Conservation (phyloP, 2,797 vertebrate genomes). For the Platalea minor region DNA sequence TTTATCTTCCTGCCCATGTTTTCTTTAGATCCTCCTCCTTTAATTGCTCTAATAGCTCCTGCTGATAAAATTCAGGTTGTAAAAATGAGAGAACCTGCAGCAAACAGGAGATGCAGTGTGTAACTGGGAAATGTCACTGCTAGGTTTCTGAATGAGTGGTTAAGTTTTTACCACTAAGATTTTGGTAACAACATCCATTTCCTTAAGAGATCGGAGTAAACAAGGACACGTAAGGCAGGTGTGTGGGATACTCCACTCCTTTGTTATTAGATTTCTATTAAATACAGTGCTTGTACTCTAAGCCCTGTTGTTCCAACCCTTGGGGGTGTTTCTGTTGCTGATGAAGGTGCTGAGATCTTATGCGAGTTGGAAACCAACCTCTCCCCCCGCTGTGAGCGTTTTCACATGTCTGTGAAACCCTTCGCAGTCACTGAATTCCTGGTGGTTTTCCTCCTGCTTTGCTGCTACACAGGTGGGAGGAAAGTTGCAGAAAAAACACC, state of each 20-base stretch:
- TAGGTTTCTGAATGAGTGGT: background rate
- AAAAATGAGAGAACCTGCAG: background rate
- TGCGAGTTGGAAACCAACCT: background rate
- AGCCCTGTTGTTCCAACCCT: background rate
- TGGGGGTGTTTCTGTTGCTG: background rate
- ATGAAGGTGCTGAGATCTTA: background rate
- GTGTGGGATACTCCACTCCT: background rate
- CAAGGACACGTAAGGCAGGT: accelerated
- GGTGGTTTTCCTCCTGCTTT: background rate
- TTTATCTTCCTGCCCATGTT: background rate
- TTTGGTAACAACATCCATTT: background rate
- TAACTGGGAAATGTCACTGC: background rate
- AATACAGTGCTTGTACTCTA: background rate
- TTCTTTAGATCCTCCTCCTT: background rate
- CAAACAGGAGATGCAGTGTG: background rate
- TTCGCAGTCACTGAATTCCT: background rate
- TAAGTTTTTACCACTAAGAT: background rate
- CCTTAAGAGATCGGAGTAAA: background rate
- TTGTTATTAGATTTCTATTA: background rate
- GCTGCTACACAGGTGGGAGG: accelerated
- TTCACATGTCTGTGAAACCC: background rate
- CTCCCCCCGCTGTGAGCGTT: background rate
- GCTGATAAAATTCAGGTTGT: background rate
- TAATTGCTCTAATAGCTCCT: background rate
- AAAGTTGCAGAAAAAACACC: background rate